These are phyloP conservation scores for Steatornis caripensis DNA, from an alignment of 2,113 vertebrate species.

Conservation along the genomic window DNA sequence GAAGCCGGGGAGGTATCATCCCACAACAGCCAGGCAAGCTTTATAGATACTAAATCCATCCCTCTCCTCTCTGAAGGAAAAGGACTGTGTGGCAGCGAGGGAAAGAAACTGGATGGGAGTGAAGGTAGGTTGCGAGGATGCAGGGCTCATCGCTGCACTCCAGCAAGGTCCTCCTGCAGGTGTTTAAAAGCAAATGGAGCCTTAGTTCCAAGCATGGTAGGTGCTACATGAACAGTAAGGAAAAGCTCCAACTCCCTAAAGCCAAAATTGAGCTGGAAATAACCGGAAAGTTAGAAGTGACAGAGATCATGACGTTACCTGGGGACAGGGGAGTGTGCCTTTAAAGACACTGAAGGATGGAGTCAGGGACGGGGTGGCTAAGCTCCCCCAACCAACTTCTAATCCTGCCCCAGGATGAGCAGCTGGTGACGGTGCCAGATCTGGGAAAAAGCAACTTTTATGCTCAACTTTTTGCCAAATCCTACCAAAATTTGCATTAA, in stretches of 20 bases:
- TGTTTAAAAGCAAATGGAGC: accelerated
- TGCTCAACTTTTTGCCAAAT: not conserved
- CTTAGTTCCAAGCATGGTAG: not conserved
- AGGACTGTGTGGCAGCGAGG: not conserved
- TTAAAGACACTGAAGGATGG: not conserved
- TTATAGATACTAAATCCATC: not conserved
- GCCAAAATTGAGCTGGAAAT: not conserved
- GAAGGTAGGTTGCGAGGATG: not conserved
- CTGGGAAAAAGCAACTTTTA: not conserved
- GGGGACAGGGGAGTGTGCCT: accelerated
- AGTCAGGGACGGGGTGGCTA: not conserved
- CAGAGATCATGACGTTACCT: not conserved
- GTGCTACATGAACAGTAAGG: not conserved
- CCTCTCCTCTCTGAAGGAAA: not conserved
- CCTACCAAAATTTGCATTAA: not conserved
- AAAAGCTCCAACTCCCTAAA: not conserved
- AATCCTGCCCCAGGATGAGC: not conserved
- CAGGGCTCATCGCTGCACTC: not conserved
- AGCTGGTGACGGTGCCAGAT: not conserved
- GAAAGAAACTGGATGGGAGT: not conserved
- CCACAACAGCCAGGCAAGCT: not conserved
- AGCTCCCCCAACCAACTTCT: not conserved
- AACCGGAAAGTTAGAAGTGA: not conserved
- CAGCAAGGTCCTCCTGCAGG: not conserved
- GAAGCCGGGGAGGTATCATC: not conserved